Base-by-base conservation (phyloP, 2,888 invertebrate species). In the Drepanosiphum platanoidis region DNA sequence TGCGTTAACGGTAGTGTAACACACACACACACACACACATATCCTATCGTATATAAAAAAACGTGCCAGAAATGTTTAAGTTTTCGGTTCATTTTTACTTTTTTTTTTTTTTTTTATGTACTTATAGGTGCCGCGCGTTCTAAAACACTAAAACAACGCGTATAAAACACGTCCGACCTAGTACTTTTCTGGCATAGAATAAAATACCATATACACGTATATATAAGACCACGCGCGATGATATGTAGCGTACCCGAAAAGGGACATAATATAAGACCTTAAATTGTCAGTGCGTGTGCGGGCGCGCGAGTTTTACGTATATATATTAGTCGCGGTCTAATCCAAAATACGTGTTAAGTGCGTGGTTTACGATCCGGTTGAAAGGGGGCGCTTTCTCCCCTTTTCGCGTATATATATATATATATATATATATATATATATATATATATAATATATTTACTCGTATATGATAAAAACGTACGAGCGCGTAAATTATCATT, bases 271-370 rank as follows among this genome's bases (percentile, higher is more conserved):
- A 70, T 27, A 70, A 7, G 79, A 34, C 18, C 52, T 80, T n/a
- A n/a, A n/a, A 34, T 52, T 22, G 27, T 27, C 18, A 27, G 68
- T 7, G 27, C 18, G 15, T 34, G 15, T 18, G 9, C n/a, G 18
- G 3, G 13, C 13, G 18, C 13, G 18, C 9, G 13, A 13, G 15
- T 18, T n/a, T n/a, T 36, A 34, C 32, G 52, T 52, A 71, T 58
- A 81, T 70, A 58, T 61, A 39, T 58, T 7, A 72, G 34, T 27
- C 32, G 39, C 42, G 74, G 82, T 74, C 82, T 83, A 83, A 83
- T 83, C 82, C 82, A 74, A 42, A 83, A 74, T 83, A 83, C 82
- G 82, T 83, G 82, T 83, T 83, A 83, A 83, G 82, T 74, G 32
- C n/a, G 72, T 74, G 46, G 82, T 83, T 74, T 83, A 83, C 72